Conservation (phyloP, 2,113 vertebrate genomes). For the Canis aureus region DNA sequence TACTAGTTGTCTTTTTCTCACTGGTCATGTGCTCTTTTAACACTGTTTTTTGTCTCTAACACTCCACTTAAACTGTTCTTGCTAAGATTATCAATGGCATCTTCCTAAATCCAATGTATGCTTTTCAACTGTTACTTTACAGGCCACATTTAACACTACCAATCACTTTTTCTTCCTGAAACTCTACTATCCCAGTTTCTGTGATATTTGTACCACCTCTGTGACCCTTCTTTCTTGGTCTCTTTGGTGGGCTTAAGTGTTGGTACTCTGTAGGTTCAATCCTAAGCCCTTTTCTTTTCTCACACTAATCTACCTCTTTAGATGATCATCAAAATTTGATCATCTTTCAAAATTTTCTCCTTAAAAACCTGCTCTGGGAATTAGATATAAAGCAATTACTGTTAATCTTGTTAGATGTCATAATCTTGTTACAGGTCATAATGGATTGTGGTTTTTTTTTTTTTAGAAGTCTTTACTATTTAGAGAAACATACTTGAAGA, state of each 20-base stretch:
- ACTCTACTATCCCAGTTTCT: background rate
- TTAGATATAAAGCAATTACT: background rate
- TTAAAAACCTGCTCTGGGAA: background rate
- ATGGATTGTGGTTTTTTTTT: slow-evolving; percentile 24
- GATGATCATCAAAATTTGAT: background rate
- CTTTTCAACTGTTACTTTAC: background rate
- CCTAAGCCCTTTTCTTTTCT: background rate
- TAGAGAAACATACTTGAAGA: slow-evolving; percentile 19
- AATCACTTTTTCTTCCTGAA: background rate
- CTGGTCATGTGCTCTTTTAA: background rate
- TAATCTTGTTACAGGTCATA: background rate
- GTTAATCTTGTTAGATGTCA: slow-evolving; percentile 24
- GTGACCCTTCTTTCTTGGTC: background rate
- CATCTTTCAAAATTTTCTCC: background rate
- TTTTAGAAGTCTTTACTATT: background rate
- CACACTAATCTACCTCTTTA: background rate
- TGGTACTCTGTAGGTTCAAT: background rate
- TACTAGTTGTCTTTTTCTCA: background rate
- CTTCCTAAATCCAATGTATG: background rate
- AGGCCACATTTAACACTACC: background rate
- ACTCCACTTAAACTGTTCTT: background rate
- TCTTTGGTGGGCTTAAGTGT: background rate
- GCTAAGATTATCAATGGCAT: background rate
- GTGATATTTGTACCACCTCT: background rate
- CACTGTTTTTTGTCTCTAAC: background rate